Percentiles rank a stretch among this genome's conserved stretches.
These are phyloP conservation scores for Amiota mariae DNA, from an alignment of 2,888 invertebrate species.

Conservation along the genomic window DNA sequence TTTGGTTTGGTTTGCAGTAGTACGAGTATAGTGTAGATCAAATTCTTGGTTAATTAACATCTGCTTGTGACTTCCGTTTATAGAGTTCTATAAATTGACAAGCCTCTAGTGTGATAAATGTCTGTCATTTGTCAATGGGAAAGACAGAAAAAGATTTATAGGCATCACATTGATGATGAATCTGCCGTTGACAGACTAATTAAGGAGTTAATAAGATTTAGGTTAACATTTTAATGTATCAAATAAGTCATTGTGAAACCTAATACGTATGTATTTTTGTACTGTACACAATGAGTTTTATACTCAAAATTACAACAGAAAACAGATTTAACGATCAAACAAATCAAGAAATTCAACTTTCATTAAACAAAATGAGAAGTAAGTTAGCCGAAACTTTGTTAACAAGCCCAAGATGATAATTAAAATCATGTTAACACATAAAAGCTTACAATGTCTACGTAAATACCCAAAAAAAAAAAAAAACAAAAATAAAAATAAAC, in stretches of 20 bases:
- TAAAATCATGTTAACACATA: slow-evolving; percentile 57
- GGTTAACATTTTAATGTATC: too few species aligned
- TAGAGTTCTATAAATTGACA: slow-evolving; percentile 17
- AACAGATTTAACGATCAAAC: slow-evolving; percentile 50
- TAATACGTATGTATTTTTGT: too few species aligned
- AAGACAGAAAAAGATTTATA: too few species aligned
- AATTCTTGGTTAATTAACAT: slow-evolving; percentile 55
- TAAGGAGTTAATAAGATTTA: too few species aligned
- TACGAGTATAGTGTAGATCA: background rate
- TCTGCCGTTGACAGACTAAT: too few species aligned
- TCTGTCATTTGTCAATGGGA: slow-evolving; percentile 47
- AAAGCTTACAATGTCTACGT: slow-evolving; percentile 37
- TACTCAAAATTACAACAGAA: background rate
- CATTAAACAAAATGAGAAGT: slow-evolving; percentile 14
- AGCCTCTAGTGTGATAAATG: slow-evolving; percentile 45
- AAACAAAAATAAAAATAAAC: background rate
- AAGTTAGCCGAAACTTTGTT: background rate
- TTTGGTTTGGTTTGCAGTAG: background rate
- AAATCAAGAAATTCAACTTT: background rate
- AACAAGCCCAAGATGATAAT: slow-evolving; percentile 37
- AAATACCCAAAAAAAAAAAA: slow-evolving; percentile 6
- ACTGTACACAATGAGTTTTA: background rate
- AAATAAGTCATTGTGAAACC: too few species aligned
- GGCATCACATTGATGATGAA: too few species aligned
- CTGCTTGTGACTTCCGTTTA: slow-evolving; percentile 59